Base-by-base conservation (phyloP, 2,888 invertebrate genomes). In the Hirtodrosophila confusa region DNA sequence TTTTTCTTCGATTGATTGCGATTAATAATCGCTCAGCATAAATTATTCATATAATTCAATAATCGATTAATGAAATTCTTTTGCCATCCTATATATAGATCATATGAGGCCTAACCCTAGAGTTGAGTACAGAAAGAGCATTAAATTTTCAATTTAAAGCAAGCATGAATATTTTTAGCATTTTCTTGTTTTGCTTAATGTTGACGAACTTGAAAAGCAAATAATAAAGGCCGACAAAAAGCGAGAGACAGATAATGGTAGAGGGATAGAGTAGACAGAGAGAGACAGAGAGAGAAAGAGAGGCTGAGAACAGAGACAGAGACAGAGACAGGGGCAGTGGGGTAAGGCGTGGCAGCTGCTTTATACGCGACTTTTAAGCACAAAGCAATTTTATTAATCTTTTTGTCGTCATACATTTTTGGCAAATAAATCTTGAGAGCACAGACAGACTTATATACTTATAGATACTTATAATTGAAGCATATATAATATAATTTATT, bases 401-500 rank as follows among this genome's bases (percentile, higher is more conserved):
- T 54, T 56, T 62, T 75, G 51, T 66, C 63, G 80, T 76, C 85
- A 76, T 75, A 65, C 67, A 27, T 67, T 80, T 80, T 63, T 50
- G 67, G 67, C 77, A 79, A 68, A 82, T 77, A 82, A 85, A 82
- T 80, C 83, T 82, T 72, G 36, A 50, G 60, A 60, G 58, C 53
- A 72, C 31, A 68, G 10, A 58, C 39, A 39, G 35, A 54, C 11
- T 41, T 24, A 11, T n/a, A 36, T 27, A 53, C 6, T 5, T 27
- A 58, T 45, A 63, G 27, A 48, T 39, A 39, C 40, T 43, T 8
- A 45, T 31, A 12, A 44, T 27, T 63, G 44, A 44, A 62, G 60
- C 53, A 62, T 70, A 73, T 75, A 70, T 31, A 31, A 31, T 27
- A 27, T 87, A 71, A 86, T 87, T 80, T 77, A 79, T 80, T 77